These are phyloP conservation scores for Labeo catla DNA, from an alignment of 2,113 vertebrate species.

Conservation along the genomic window DNA sequence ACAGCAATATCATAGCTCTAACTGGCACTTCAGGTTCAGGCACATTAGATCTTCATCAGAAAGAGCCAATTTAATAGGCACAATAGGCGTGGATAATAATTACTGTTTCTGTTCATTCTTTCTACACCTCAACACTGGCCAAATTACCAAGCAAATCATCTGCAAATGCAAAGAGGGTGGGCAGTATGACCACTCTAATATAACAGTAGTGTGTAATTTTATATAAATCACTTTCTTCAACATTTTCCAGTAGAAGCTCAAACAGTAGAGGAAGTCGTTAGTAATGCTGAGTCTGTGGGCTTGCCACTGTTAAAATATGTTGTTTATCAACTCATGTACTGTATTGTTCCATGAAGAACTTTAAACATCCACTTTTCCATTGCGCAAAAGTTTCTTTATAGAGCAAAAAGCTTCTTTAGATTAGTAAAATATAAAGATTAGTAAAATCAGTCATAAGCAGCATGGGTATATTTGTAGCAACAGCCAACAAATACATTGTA, in stretches of 20 bases:
- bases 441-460: too few species aligned
- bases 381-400: not conserved
- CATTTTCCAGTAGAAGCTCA: not conserved
- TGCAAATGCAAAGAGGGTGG: not conserved
- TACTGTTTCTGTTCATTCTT: not conserved
- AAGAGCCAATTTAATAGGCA: not conserved
- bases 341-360: not conserved
- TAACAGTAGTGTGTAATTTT: not conserved
- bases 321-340: not conserved
- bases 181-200: not conserved
- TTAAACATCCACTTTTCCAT: not conserved
- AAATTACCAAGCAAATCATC: not conserved
- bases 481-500: too few species aligned
- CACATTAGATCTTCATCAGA: conserved; percentile 23
- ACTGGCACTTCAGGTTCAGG: not conserved
- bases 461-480: too few species aligned
- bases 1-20: not conserved
- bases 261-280: not conserved
- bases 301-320: not conserved
- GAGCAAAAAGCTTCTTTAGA: not conserved
- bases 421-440: not conserved
- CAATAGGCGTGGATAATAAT: not conserved
- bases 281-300: not conserved
- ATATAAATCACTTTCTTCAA: not conserved
- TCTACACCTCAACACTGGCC: not conserved